Evolutionary conservation across 2,113 vertebrate genomes (phyloP), one percentile per base, ranked within the genome.

Genomic region (Triplophysa tibetana): DNA sequence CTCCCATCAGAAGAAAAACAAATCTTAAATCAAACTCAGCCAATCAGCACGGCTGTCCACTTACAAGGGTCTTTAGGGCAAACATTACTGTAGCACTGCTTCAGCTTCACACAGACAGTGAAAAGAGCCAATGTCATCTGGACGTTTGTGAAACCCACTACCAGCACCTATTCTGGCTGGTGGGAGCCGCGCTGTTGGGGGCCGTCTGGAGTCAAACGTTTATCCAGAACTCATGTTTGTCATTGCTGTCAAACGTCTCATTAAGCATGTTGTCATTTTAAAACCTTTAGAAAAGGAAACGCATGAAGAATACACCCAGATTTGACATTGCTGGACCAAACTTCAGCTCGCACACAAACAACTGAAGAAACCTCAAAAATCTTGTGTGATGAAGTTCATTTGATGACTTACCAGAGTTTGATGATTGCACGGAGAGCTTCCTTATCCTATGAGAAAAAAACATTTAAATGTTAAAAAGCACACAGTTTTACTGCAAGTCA

Each of bases 21-120:
- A 89, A 86, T 86, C 86, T 87, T 93, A 93, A 92, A 93, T 92
- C 91, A 92, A 80, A 86, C 41, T 52, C 81, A 89, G 87, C 88
- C 66, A 82, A 84, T 89, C 86, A 14, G 84, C 84, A 52, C 16
- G n/a, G 81, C 86, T 12, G 11, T 54, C 48, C 48, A 33, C 48
- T 82, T 85, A 84, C 75, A 50, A 83, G 82, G 85, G 82, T 84
- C 83, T 85, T 74, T 56, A 70, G 75, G 83, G 67, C 23, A 29
- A 26, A 70, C 56, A 26, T 81, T 43, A 75, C 70, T 17, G 62
- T 50, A 64, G 13, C 70, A 73, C 52, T 73, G 26, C 8, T n/a
- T 48, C 45, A 70, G 14, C 19, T 8, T 45, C 23, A 68, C 41
- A 16, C 19, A 54, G 26, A 41, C 23, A 68, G 24, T 70, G 26